Conservation (phyloP, 2,888 invertebrate genomes). For the Pseudococcus longispinus region DNA sequence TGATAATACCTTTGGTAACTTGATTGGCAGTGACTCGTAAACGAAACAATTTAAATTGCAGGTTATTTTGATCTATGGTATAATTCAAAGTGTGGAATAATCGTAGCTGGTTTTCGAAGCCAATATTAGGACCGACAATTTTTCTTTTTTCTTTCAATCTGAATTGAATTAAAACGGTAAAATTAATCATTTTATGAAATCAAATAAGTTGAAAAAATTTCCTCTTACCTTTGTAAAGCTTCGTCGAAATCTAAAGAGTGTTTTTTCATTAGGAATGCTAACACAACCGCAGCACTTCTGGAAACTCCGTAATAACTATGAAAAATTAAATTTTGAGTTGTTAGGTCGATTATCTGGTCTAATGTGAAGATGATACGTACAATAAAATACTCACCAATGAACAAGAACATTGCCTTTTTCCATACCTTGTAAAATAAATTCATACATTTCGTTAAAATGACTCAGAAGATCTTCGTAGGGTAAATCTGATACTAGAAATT, state of each 20-base stretch:
- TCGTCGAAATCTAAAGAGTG: constrained; percentile 75
- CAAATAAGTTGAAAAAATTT: background rate
- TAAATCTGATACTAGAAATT: constrained; percentile 76
- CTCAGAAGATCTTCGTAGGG: constrained; percentile 84
- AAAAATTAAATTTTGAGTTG: constrained; percentile 51
- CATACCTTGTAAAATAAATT: constrained; percentile 77
- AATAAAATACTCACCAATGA: constrained; percentile 74
- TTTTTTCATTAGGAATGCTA: constrained; percentile 88
- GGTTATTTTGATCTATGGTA: constrained; percentile 72
- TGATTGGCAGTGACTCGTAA: constrained; percentile 81
- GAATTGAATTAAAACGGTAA: constrained; percentile 35
- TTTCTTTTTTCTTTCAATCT: constrained; percentile 75
- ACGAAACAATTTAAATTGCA: constrained; percentile 77
- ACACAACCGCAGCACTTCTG: constrained; percentile 84
- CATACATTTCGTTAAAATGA: constrained; percentile 77
- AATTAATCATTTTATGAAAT: background rate
- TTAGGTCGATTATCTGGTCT: background rate
- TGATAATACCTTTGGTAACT: constrained; percentile 72
- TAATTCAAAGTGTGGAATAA: constrained; percentile 81
- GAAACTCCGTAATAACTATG: constrained; percentile 87
- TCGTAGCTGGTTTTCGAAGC: constrained; percentile 80
- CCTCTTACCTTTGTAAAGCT: constrained; percentile 68
- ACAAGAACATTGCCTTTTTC: constrained; percentile 77
- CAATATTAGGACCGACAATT: constrained; percentile 79
- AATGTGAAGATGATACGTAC: background rate